Evolutionary conservation across 2,113 vertebrate species (phyloP).

Genomic region (Gymnobelideus leadbeateri): DNA sequence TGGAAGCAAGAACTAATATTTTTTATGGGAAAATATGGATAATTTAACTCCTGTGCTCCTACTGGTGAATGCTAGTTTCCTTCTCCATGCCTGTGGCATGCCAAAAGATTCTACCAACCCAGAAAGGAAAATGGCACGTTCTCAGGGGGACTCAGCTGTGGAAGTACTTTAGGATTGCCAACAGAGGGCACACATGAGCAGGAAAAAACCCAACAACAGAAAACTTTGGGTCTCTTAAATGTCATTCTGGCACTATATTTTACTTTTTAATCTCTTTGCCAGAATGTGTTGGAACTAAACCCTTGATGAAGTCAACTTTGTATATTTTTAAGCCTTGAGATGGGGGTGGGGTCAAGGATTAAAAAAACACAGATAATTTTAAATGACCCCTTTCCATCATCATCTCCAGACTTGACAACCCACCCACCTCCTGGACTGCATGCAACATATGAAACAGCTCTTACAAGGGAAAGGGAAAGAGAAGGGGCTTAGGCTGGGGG

Average conservation of each 20-base stretch:
- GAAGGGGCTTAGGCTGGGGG: neutral
- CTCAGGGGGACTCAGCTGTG: neutral
- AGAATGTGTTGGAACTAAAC: constrained; percentile 24
- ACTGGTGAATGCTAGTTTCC: constrained; percentile 39
- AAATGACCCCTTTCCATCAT: neutral
- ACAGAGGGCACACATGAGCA: constrained; percentile 61
- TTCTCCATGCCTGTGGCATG: constrained; percentile 32
- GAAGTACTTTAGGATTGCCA: constrained; percentile 33
- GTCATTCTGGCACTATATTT: constrained; percentile 38
- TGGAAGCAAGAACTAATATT: neutral
- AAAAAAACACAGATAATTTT: constrained; percentile 39
- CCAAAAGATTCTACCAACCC: constrained; percentile 48
- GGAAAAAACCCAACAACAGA: constrained; percentile 28
- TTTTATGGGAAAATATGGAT: constrained; percentile 35
- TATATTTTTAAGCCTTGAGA: constrained; percentile 47
- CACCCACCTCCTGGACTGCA: neutral
- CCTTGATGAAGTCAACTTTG: constrained; percentile 28
- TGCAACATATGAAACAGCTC: neutral
- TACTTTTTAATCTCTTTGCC: constrained; percentile 51
- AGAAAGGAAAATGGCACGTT: constrained; percentile 64
- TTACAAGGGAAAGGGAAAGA: constrained; percentile 14
- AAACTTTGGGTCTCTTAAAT: neutral
- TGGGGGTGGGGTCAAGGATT: constrained; percentile 1
- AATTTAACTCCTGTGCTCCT: constrained; percentile 30
- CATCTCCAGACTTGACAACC: constrained; percentile 20